Conservation (phyloP, 2,888 invertebrate species). For the Argyresthia albistria region DNA sequence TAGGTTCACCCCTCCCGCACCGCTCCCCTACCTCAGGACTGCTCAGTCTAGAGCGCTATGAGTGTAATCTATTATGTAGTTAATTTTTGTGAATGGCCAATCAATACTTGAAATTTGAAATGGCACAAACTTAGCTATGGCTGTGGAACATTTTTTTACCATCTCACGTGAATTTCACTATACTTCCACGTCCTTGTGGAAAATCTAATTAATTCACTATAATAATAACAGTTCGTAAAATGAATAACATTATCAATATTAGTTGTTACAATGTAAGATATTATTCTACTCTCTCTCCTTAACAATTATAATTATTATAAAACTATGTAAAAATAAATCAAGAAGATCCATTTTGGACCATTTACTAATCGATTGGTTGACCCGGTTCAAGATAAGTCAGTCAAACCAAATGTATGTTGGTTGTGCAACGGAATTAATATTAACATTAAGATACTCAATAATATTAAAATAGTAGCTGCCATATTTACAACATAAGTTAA, state of each 20-base stretch:
- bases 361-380: background rate
- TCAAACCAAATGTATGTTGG: conserved; percentile 16
- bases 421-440: no score
- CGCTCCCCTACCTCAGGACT: no score
- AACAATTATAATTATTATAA: background rate
- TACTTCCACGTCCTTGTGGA: background rate
- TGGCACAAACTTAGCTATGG: conserved; percentile 8
- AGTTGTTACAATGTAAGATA: background rate
- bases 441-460: no score
- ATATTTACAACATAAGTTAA: conserved; percentile 34
- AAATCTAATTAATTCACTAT: background rate
- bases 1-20: no score
- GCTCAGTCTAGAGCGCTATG: no score
- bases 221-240: conserved; percentile 45
- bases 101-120: background rate
- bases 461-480: conserved; percentile 32
- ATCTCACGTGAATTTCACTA: background rate
- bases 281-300: background rate
- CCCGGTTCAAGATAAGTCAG: background rate
- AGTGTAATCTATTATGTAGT: no score
- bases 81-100: no score
- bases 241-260: conserved; percentile 43
- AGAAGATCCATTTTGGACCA: background rate
- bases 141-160: background rate
- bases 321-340: background rate